Evolutionary conservation across 2,888 invertebrate species (phyloP).

Genomic region (Abrostola tripartita): DNA sequence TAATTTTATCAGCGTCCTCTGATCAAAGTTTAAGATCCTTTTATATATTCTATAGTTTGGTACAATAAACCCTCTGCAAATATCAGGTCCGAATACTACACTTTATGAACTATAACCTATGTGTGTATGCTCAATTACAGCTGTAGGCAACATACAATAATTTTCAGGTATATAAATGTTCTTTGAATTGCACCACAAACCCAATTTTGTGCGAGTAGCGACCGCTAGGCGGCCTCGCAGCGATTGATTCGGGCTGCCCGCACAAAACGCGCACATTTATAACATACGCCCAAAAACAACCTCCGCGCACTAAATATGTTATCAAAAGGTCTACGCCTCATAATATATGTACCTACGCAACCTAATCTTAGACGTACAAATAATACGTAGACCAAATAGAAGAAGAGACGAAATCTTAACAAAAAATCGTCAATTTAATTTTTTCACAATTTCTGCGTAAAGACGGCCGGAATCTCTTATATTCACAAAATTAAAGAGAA

Average conservation of each 20-base stretch:
- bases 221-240: slow-evolving; percentile 20
- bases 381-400: no score
- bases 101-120: no score
- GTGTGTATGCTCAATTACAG: not conserved
- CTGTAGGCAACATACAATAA: not conserved
- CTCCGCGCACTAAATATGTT: not conserved
- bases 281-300: slow-evolving; percentile 15
- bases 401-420: no score
- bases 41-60: no score
- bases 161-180: not conserved
- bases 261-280: slow-evolving; percentile 39
- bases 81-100: no score
- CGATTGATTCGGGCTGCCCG: slow-evolving; percentile 47
- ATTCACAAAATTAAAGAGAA: slow-evolving; percentile 1
- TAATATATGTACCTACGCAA: no score
- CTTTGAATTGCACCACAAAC: slow-evolving; percentile 7
- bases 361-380: no score
- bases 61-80: no score
- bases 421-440: no score
- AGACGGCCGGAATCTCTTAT: not conserved
- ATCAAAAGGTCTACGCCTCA: slow-evolving; percentile 10
- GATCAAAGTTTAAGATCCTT: no score
- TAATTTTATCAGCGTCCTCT: no score
- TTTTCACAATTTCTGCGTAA: not conserved
- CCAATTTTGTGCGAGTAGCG: slow-evolving; percentile 16